Evolutionary conservation across 2,888 invertebrate species (phyloP).

Genomic region (Chironomus riparius): DNA sequence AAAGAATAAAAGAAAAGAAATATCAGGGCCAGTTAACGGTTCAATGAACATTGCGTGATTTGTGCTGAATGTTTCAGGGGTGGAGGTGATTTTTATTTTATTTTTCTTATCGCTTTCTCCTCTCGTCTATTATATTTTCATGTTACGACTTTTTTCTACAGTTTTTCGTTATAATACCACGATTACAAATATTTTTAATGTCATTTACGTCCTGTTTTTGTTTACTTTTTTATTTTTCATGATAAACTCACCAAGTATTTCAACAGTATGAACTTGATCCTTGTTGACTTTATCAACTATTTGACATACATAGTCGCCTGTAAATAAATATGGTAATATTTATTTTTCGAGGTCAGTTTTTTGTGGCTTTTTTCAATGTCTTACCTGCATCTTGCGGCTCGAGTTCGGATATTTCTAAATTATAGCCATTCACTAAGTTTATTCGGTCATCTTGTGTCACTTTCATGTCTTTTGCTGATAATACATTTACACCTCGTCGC

Average conservation of each 20-base stretch:
- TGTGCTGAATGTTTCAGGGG: not conserved
- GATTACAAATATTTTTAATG: slow-evolving; percentile 27
- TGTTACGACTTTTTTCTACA: not conserved
- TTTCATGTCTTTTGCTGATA: slow-evolving; percentile 64
- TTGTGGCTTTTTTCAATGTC: not conserved
- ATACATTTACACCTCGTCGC: slow-evolving; percentile 60
- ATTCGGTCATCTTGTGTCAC: slow-evolving; percentile 60
- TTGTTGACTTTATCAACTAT: slow-evolving; percentile 58
- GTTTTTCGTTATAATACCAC: slow-evolving; percentile 3
- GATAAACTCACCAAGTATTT: slow-evolving; percentile 48
- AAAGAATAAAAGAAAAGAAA: not conserved
- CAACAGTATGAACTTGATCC: slow-evolving; percentile 63
- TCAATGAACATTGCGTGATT: slow-evolving; percentile 27
- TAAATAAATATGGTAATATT: not conserved
- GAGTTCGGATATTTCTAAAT: slow-evolving; percentile 60
- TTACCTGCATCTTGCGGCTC: slow-evolving; percentile 51
- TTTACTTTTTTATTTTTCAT: slow-evolving; percentile 8
- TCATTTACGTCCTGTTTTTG: slow-evolving; percentile 1
- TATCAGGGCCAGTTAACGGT: slow-evolving; percentile 23
- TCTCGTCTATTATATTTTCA: not conserved
- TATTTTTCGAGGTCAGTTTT: slow-evolving; percentile 43
- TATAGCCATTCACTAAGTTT: slow-evolving; percentile 60
- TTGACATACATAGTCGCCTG: slow-evolving; percentile 62
- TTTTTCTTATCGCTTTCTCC: slow-evolving; percentile 2
- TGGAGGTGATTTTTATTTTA: not conserved